phyloP scores from a whole-genome alignment of 2,113 vertebrate genomes.

The Gymnarchus niloticus region DNA sequence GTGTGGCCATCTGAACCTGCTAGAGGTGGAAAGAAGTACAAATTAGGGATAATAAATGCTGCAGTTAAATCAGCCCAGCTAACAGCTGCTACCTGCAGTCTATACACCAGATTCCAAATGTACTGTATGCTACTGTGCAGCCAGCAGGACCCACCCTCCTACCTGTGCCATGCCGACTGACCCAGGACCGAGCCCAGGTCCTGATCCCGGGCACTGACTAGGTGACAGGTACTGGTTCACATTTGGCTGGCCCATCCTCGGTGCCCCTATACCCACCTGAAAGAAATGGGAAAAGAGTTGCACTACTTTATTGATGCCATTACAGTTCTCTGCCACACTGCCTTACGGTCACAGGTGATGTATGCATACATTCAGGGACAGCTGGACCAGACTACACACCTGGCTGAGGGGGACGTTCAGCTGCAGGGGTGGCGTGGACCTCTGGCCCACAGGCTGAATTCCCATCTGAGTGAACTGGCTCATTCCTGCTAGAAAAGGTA shows the following conservation, averaged over 20 bases:
- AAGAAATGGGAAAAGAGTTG: conserved; percentile 22
- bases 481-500: conserved; percentile 66
- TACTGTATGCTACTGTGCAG: too few species aligned
- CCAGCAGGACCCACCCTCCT: neutral
- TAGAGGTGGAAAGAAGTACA: neutral
- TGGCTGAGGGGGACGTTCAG: conserved; percentile 79
- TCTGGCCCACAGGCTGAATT: conserved; percentile 77
- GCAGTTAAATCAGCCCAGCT: neutral
- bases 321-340: neutral
- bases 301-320: neutral
- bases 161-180: conserved; percentile 49
- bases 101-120: neutral
- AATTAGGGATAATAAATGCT: neutral
- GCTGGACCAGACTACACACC: conserved; percentile 54
- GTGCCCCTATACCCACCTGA: conserved; percentile 76
- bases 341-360: too few species aligned
- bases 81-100: neutral
- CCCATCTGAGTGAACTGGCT: conserved; percentile 84
- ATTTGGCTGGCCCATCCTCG: conserved; percentile 77
- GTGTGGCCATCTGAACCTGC: conserved; percentile 80
- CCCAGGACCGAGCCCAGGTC: conserved; percentile 66
- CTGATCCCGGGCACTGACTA: conserved; percentile 74
- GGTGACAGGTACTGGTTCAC: conserved; percentile 79
- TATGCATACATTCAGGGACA: neutral
- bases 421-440: conserved; percentile 83